Percentiles rank a stretch among this genome's conserved stretches.
Conservation (phyloP, 2,797 vertebrate genomes). For the Brotula barbata region DNA sequence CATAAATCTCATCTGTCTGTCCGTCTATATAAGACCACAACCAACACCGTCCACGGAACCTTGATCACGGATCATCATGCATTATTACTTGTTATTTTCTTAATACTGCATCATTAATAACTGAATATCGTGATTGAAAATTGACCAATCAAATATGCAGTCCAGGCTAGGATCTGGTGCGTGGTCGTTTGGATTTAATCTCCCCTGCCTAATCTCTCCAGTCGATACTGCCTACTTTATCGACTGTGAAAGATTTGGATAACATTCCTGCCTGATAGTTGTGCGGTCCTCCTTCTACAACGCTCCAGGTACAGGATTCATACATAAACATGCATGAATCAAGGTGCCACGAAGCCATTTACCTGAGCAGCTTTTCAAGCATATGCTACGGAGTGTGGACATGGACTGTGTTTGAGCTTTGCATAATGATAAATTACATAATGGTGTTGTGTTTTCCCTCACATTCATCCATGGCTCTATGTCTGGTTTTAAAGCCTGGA, state of each 20-base stretch:
- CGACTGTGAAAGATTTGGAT: neutral
- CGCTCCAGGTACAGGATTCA: neutral
- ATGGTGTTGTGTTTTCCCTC: neutral
- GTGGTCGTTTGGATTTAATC: neutral
- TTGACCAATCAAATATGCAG: neutral
- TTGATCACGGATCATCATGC: no score
- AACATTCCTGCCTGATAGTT: neutral
- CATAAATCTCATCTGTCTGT: neutral
- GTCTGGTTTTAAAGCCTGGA: no score
- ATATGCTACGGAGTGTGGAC: neutral
- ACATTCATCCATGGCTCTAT: neutral
- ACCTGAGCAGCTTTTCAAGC: neutral
- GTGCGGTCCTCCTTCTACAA: neutral
- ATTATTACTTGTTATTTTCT: no score
- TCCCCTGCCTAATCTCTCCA: neutral
- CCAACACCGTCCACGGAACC: no score
- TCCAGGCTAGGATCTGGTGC: neutral
- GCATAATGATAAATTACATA: neutral
- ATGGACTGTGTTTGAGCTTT: neutral
- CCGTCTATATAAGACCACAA: no score
- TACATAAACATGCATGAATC: neutral
- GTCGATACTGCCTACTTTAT: neutral
- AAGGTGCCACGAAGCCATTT: neutral
- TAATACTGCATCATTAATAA: no score
- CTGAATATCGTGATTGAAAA: neutral